Percentiles rank a stretch among this genome's conserved stretches.
Evolutionary conservation across 1,140 invertebrate species (phyloP).

Genomic region (Caenorhabditis brenneri): DNA sequence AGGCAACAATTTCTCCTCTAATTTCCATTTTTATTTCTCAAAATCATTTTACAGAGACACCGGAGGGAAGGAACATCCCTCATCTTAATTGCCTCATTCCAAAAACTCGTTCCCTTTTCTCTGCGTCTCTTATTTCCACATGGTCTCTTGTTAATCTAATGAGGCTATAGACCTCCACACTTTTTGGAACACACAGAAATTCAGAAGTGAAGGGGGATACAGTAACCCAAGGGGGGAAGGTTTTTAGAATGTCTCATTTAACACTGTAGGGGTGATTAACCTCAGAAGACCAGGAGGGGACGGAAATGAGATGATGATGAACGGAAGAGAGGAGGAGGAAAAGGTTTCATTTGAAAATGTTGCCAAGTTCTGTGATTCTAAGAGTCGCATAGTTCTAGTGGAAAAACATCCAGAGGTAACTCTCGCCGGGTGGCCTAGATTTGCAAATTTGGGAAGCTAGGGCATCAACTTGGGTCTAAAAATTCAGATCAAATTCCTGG

Average conservation of each 20-base stretch:
- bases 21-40: constrained; percentile 6
- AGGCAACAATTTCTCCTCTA: constrained; percentile 25
- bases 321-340: background rate
- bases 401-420: too few relatives aligned
- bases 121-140: background rate
- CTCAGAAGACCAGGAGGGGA: background rate
- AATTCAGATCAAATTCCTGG: too few relatives aligned
- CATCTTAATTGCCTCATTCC: constrained; percentile 43
- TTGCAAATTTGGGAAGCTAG: too few relatives aligned
- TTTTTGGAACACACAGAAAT: constrained; percentile 20
- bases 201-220: background rate
- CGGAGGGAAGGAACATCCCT: too few relatives aligned
- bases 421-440: too few relatives aligned
- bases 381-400: too few relatives aligned
- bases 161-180: constrained; percentile 41
- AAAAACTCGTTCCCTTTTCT: constrained; percentile 27
- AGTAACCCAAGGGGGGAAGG: constrained; percentile 20
- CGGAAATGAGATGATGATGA: background rate
- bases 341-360: background rate
- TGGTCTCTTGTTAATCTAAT: background rate
- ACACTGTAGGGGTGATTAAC: constrained; percentile 27
- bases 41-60: background rate
- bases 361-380: too few relatives aligned
- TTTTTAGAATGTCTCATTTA: constrained; percentile 40
- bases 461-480: too few relatives aligned